These are phyloP conservation scores for Drosophila setifemur DNA, from an alignment of 1,140 invertebrate genomes.

Conservation along the genomic window DNA sequence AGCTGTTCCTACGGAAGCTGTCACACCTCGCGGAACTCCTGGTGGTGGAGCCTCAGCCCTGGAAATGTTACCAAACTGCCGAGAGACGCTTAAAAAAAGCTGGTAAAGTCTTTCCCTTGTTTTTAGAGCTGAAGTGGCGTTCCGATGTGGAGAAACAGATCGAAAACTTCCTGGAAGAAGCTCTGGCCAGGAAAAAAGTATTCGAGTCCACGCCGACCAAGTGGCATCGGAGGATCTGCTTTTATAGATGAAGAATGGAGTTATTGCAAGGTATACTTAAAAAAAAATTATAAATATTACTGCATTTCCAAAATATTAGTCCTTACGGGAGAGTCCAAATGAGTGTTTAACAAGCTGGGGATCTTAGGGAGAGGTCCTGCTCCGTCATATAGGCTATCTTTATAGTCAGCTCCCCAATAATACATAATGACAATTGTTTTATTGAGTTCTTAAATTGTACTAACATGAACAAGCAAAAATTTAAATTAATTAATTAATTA, in stretches of 20 bases:
- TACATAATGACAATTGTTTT: no score
- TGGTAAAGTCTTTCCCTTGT: conserved; percentile 85
- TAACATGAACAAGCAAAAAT: no score
- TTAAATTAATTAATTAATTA: no score
- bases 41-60: conserved; percentile 91
- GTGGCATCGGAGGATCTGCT: conserved; percentile 87
- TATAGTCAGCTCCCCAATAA: no score
- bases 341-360: no score
- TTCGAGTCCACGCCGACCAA: conserved; percentile 85
- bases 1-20: conserved; percentile 85
- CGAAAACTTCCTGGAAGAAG: conserved; percentile 84
- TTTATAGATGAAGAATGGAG: conserved; percentile 68
- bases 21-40: conserved; percentile 84
- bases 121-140: conserved; percentile 84
- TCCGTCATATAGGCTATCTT: no score
- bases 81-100: conserved; percentile 87
- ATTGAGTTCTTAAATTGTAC: no score
- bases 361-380: no score
- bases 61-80: conserved; percentile 91
- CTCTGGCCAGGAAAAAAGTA: conserved; percentile 84
- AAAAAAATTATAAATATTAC: no score
- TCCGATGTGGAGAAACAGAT: conserved; percentile 86
- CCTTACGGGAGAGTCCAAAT: no score
- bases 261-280: no score
- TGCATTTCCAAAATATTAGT: no score